Evolutionary conservation across 2,888 invertebrate species (phyloP).

Genomic region (Schizaphis graminum): DNA sequence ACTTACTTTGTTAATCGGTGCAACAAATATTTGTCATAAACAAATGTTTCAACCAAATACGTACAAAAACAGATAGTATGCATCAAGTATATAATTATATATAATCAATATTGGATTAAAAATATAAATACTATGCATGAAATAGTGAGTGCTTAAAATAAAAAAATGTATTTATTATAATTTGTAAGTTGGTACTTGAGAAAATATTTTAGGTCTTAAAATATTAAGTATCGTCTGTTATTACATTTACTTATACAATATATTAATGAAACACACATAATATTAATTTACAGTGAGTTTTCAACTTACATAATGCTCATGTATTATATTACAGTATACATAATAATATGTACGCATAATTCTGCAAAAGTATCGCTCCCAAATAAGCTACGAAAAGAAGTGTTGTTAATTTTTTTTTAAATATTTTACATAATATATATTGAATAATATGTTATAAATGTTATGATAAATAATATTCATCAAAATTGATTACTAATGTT

Average conservation of each 20-base stretch:
- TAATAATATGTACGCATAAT: not conserved
- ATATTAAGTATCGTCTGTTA: not conserved
- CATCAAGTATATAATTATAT: not conserved
- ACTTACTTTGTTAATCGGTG: not conserved
- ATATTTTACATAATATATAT: not conserved
- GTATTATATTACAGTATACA: not conserved
- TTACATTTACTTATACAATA: not conserved
- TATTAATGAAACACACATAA: not conserved
- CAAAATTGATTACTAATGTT: not conserved
- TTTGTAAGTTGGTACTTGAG: not conserved
- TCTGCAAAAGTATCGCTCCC: not conserved
- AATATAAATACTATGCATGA: not conserved
- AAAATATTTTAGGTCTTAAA: not conserved
- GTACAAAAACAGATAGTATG: not conserved
- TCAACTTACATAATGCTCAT: not conserved
- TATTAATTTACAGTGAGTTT: not conserved
- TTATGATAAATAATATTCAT: not conserved
- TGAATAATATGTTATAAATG: not conserved
- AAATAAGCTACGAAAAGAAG: not conserved
- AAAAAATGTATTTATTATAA: not conserved
- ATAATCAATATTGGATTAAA: not conserved
- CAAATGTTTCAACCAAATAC: not conserved
- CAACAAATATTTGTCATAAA: not conserved
- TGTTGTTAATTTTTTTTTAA: not conserved
- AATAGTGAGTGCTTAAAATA: not conserved